Base-by-base conservation (phyloP, 23 tunicate genomes). In the Corella eumyota region DNA sequence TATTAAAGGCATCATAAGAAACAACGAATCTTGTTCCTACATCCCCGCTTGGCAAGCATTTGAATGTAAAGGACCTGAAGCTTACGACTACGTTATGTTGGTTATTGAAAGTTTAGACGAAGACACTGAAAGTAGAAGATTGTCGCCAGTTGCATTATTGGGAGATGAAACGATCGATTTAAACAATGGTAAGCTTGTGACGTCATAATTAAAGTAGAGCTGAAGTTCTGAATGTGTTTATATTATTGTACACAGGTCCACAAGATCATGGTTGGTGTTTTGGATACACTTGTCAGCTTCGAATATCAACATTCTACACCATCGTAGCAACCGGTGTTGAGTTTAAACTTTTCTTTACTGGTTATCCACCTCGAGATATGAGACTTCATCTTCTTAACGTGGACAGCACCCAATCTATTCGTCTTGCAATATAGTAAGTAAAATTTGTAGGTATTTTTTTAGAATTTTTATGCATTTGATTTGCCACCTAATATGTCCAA, bases 231-330 rank as follows among this genome's bases (percentile, higher is more conserved):
- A 13, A 30, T 23, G 15, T n/a, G 13, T 32, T 30, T 11, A 29
- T 19, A 6, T 4, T 55, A 55, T 53, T 36, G 17, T 40, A 22
- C 31, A 0, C 68, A 83, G 97, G 97, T 22, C 97, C 97, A 0
- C 80, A 83, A 48, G 90, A 83, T 40, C 90, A 90, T 72, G 88
- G 81, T 27, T 83, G 97, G 88, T 83, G 88, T 65, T 45, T 36
- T 27, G 97, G 97, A 15, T 90, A 90, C 71, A 72, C 97, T 45
- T 73, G 83, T 44, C 90, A 80, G 59, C 62, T 68, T 36, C 82
- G 97, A 40, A 45, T 80, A 7, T 73, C 83, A 1, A 80, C 90
- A 31, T 90, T 80, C 62, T 82, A 52, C 77, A 67, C 67, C 48
- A 73, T 90, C 46, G 90, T 76, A 4, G 90, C 90, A 5, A 47